A percentile compares a stretch with the other conserved stretches of the same genome.
These are phyloP conservation scores for Cybosia mesomella DNA, from an alignment of 2,888 invertebrate species.

Conservation along the genomic window DNA sequence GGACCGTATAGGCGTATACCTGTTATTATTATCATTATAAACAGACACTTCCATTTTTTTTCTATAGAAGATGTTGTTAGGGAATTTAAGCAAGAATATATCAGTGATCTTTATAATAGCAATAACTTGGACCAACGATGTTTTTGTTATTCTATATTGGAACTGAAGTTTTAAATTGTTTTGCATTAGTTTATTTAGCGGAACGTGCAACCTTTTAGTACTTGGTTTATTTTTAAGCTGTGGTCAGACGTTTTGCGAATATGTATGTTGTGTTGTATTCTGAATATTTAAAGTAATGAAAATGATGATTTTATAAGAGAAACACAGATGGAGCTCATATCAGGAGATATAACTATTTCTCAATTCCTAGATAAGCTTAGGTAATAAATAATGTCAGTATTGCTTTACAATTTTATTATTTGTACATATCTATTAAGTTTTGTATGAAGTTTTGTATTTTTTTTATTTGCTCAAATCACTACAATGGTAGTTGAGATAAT, in stretches of 20 bases:
- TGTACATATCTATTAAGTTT: too few species aligned
- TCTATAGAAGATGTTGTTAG: too few species aligned
- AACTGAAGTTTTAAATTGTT: background rate
- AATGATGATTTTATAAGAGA: too few species aligned
- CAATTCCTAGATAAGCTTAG: too few species aligned
- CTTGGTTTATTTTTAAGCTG: background rate
- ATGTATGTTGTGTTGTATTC: background rate
- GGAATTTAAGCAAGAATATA: background rate
- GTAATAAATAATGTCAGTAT: too few species aligned
- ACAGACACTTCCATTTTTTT: background rate
- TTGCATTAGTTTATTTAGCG: constrained; percentile 1
- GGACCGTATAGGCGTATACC: too few species aligned
- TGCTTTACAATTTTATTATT: too few species aligned
- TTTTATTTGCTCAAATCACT: too few species aligned
- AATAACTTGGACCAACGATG: background rate
- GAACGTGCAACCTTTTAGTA: background rate
- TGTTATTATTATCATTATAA: background rate
- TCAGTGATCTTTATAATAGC: background rate
- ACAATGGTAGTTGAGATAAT: too few species aligned
- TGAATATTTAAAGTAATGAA: too few species aligned
- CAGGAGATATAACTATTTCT: background rate
- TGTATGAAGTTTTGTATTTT: too few species aligned
- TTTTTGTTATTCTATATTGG: background rate
- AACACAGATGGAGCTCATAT: background rate
- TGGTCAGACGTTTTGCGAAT: background rate